phyloP scores from a whole-genome alignment of 1,140 invertebrate genomes.

The Cyclargus thomasi region DNA sequence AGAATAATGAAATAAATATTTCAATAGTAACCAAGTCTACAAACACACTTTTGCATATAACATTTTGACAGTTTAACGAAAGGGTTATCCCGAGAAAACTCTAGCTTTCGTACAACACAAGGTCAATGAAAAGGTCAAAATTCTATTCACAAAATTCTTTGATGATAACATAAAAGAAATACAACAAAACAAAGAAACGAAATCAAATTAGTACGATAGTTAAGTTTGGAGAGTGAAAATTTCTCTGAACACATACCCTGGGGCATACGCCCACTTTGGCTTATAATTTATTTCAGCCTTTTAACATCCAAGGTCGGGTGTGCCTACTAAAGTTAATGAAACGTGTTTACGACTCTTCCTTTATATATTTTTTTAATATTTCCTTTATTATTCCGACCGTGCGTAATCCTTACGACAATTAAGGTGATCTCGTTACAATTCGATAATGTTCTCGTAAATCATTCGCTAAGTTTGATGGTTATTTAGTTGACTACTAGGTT shows the following conservation, averaged over 20 bases:
- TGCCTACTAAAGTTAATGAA: constrained; percentile 39
- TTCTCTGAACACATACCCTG: neutral
- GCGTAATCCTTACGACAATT: neutral
- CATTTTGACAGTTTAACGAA: neutral
- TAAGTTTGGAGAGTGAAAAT: constrained; percentile 9
- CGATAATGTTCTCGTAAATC: neutral
- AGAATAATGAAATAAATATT: no score
- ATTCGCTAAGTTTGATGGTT: no score
- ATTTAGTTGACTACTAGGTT: no score
- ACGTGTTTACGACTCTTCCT: constrained; percentile 33
- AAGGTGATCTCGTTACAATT: neutral
- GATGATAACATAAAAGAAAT: neutral
- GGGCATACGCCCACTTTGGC: constrained; percentile 25
- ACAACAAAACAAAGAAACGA: neutral
- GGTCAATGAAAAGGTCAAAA: neutral
- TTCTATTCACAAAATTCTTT: neutral
- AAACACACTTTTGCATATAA: no score
- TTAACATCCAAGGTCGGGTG: constrained; percentile 35
- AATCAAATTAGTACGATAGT: constrained; percentile 5
- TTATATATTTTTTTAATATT: constrained; percentile 24
- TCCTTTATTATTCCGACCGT: constrained; percentile 7
- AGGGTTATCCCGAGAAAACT: neutral
- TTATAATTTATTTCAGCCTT: constrained; percentile 43
- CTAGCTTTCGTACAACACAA: neutral
- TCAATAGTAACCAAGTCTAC: no score